Evolutionary conservation across 92 coral and sea anemone species (phyloP).

Genomic region (Parazoanthus swiftii): DNA sequence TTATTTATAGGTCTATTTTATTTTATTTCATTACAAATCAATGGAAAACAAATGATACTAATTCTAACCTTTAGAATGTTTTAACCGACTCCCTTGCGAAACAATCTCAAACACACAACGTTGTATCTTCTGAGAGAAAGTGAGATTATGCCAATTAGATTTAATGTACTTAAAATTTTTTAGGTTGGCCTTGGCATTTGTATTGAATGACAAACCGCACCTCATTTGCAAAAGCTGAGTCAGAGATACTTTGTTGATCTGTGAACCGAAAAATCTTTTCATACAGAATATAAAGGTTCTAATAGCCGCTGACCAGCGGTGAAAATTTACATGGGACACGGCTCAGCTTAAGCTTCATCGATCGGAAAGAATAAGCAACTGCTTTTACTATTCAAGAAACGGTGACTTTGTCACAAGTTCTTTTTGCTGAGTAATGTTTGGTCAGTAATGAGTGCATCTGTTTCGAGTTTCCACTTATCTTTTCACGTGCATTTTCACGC

Average conservation of each 20-base stretch:
- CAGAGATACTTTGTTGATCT: background rate
- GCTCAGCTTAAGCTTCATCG: background rate
- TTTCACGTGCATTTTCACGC: too few relatives aligned
- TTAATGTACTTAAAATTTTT: background rate
- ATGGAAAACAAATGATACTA: too few relatives aligned
- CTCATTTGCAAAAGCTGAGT: background rate
- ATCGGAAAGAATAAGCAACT: background rate
- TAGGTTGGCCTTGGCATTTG: background rate
- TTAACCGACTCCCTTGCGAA: too few relatives aligned
- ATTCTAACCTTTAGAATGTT: too few relatives aligned
- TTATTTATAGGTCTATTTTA: too few relatives aligned
- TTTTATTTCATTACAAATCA: too few relatives aligned
- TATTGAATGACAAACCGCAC: background rate
- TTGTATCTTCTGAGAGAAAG: too few relatives aligned
- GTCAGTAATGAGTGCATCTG: too few relatives aligned
- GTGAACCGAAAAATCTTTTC: background rate
- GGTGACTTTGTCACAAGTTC: background rate
- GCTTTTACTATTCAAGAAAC: background rate
- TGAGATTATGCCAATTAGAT: too few relatives aligned
- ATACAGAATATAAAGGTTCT: background rate
- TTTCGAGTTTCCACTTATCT: too few relatives aligned
- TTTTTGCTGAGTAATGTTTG: background rate
- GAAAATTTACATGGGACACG: background rate
- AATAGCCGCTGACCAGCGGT: background rate
- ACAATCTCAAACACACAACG: too few relatives aligned